Evolutionary conservation across 2,113 vertebrate genomes (phyloP).

Genomic region (Albula glossodonta): DNA sequence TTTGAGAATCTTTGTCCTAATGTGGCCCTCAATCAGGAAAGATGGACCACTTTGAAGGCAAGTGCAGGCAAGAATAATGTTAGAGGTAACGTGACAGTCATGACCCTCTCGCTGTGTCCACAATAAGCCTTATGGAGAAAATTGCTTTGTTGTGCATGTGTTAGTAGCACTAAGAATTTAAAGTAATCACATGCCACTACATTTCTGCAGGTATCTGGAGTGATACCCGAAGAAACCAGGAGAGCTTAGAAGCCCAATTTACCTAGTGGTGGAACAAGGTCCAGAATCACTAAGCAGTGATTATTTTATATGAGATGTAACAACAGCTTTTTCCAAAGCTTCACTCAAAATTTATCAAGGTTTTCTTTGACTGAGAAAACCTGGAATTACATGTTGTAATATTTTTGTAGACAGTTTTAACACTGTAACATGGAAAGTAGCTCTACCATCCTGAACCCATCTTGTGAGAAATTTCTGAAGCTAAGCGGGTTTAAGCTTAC

Average conservation of each 20-base stretch:
- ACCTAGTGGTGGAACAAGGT: constrained; percentile 9
- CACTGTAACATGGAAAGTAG: too few species aligned
- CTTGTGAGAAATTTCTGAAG: too few species aligned
- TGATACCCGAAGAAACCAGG: constrained; percentile 18
- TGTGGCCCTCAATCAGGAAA: background rate
- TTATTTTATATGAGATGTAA: background rate
- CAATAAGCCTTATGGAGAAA: background rate
- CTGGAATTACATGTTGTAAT: too few species aligned
- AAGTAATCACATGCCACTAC: constrained; percentile 12
- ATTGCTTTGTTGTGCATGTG: constrained; percentile 7
- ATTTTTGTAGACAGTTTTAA: too few species aligned
- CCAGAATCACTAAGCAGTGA: constrained; percentile 8
- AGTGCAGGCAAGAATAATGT: background rate
- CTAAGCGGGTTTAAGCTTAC: too few species aligned
- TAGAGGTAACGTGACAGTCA: background rate
- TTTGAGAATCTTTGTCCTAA: background rate
- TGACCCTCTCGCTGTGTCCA: background rate
- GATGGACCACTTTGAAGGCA: background rate
- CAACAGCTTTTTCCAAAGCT: too few species aligned
- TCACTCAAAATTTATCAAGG: too few species aligned
- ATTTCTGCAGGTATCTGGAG: background rate
- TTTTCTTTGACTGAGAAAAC: too few species aligned
- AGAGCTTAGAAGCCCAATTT: constrained; percentile 18
- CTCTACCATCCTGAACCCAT: too few species aligned
- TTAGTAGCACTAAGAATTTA: constrained; percentile 9